Evolutionary conservation across 2,888 invertebrate genomes (phyloP), one percentile per base, ranked within the genome.

Genomic region (Holacanthella duospinosa): DNA sequence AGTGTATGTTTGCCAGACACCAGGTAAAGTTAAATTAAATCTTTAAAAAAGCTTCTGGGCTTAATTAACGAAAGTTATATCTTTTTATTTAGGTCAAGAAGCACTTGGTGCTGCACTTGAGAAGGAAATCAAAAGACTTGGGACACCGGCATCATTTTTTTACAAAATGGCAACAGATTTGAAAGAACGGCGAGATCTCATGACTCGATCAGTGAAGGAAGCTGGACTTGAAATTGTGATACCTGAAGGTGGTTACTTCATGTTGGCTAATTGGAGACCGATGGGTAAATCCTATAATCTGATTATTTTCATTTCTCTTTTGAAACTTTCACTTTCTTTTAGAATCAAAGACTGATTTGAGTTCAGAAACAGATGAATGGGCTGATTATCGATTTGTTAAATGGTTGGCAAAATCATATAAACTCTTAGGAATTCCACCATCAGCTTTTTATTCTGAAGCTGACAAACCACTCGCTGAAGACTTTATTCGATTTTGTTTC

Each of bases 161-260:
- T 77, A 82, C 12, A 84, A 86, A 24, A 79, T 96, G 62, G 82
- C 90, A 0, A 78, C 79, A 4, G 89, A 92, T 74, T 78, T 96
- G 57, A 76, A 83, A 63, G 81, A 83, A 0, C 94, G 95, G 77
- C 79, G 93, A 29, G 88, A 94, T 77, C 86, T 80, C 73, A 85
- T 93, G 79, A 85, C 84, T 0, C 84, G 86, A 73, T 83, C 89
- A 66, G 79, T 93, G 27, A 76, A 74, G 2, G 87, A 90, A 16
- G 85, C 86, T 60, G 94, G 93, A 0, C 89, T 97, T 85, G 84
- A 83, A 44, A 93, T 96, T 0, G 90, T 90, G 0, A 80, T 96
- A 62, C 99, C 99, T 0, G 93, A 97, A 73, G 95, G 93, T 2
- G 97, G 99, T 9, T 99, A 96, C 79, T 99, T 99, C 76, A 88